These are phyloP conservation scores for Serinus canaria DNA, from an alignment of 2,113 vertebrate species.

Conservation along the genomic window DNA sequence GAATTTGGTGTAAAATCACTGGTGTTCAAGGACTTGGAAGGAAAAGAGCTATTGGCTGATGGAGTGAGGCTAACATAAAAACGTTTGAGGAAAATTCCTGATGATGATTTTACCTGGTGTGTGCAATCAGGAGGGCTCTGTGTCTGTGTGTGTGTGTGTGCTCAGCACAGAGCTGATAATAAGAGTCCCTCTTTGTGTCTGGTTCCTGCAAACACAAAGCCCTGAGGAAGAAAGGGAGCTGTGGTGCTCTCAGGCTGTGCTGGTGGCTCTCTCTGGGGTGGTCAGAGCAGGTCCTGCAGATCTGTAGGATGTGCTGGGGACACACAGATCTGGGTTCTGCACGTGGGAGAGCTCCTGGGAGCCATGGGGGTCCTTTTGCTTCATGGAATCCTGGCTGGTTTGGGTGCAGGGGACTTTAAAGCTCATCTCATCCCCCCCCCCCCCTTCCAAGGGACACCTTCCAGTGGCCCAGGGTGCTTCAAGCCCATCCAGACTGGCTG, in stretches of 20 bases:
- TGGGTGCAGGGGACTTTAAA: neutral
- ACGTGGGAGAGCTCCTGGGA: rapidly evolving
- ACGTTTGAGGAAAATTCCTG: neutral
- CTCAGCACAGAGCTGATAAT: neutral
- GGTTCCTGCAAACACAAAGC: neutral
- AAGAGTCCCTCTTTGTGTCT: neutral
- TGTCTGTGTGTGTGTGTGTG: neutral
- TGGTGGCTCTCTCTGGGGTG: neutral
- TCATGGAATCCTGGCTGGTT: neutral
- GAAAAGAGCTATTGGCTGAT: neutral
- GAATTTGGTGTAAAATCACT: neutral
- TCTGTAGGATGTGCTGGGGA: neutral
- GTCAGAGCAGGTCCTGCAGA: neutral
- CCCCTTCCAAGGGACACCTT: neutral
- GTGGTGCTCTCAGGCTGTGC: neutral
- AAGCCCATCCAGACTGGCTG: neutral
- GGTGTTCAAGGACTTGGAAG: neutral
- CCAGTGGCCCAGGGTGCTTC: neutral
- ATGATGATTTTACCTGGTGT: neutral
- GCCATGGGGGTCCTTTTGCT: neutral
- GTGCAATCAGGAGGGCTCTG: neutral
- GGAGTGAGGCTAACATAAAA: neutral
- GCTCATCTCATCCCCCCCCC: neutral
- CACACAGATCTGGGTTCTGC: neutral
- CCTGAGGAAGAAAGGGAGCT: neutral